Base-by-base conservation (phyloP, 1,140 invertebrate species). In the Neodiprion fabricii region DNA sequence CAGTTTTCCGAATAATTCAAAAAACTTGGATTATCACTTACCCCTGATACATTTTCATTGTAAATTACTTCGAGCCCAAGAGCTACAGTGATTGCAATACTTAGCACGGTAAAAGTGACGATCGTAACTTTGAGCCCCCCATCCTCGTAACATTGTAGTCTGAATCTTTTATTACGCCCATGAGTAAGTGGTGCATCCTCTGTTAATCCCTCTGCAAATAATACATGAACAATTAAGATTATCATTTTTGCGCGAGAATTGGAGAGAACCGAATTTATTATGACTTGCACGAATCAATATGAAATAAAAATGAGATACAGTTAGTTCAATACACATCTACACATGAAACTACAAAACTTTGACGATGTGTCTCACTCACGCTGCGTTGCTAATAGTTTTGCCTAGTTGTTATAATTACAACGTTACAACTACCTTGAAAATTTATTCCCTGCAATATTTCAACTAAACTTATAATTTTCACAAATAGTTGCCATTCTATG, bases 11-110 rank as follows among this genome's bases (percentile, higher is more conserved):
- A 72, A 48, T 72, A 50, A 40, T 40, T 40, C 5, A 40, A 40
- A 72, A 4, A 71, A 17, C 69, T 67, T 68, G 49, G 70, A 67
- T 21, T 70, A 66, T 47, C 76, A 76, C 49, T 72, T 85, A 92
- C 92, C 88, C 93, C 91, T 48, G 79, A 79, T 66, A 81, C 79
- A 84, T 90, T 91, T 79, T 93, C 90, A 7, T 92, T 91, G 81
- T 91, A 92, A 81, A 92, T 89, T 76, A 94, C 91, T 84, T 94
- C 92, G 65, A 92, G 86, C 71, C 92, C 84, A 40, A 94, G 86
- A 9, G 92, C 92, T 48, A 92, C 78, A 1, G 94, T 94, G 73
- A 95, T 91, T 72, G 92, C 90, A 70, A 90, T 79, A 9, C 92
- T 91, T 79, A 95, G 87, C n/a, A 85, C 77, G 11, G 86, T 75